Conservation (phyloP, 2,888 invertebrate genomes). For the Ceriagrion tenellum region DNA sequence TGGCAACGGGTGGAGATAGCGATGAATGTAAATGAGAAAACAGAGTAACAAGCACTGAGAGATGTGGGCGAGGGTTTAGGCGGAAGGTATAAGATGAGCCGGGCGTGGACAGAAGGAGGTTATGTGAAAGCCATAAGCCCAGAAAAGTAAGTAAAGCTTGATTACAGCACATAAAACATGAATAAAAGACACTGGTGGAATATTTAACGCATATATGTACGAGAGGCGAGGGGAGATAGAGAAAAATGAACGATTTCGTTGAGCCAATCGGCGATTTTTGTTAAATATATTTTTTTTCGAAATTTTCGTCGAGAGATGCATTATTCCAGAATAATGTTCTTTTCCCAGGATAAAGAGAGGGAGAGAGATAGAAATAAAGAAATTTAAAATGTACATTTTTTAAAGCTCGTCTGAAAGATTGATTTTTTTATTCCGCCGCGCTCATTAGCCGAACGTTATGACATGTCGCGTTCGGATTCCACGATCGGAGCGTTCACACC, state of each 20-base stretch:
- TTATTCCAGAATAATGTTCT: neutral
- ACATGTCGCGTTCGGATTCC: neutral
- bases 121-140: neutral
- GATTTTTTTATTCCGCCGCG: neutral
- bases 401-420: neutral
- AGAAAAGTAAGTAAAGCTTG: neutral
- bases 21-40: neutral
- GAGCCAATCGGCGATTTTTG: neutral
- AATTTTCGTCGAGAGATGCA: neutral
- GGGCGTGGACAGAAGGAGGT: too few relatives aligned
- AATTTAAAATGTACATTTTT: neutral
- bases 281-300: neutral
- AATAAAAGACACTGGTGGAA: neutral
- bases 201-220: neutral
- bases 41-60: neutral
- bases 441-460: conserved; percentile 43
- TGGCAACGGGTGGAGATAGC: neutral
- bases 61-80: neutral
- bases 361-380: neutral
- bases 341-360: neutral
- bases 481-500: neutral
- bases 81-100: neutral
- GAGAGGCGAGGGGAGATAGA: neutral
- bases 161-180: neutral
- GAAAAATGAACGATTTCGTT: neutral